Evolutionary conservation across 2,113 vertebrate species (phyloP).

Genomic region (Tursiops truncatus): DNA sequence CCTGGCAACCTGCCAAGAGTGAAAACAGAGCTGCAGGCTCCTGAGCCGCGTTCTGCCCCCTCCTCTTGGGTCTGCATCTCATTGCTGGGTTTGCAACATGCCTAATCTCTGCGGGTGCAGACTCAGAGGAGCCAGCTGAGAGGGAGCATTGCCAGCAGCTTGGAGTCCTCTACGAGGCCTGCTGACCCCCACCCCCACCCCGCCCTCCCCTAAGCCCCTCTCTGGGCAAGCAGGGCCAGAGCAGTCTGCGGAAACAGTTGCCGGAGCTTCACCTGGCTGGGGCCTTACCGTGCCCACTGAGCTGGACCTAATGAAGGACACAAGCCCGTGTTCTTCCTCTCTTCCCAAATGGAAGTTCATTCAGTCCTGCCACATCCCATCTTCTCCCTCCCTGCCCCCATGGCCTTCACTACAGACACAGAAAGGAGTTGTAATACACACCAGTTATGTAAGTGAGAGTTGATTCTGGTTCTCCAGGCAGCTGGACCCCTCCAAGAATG

Average conservation of each 20-base stretch:
- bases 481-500: neutral
- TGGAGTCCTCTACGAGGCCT: neutral
- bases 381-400: neutral
- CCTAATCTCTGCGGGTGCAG: slow-evolving; percentile 74
- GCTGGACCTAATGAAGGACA: neutral
- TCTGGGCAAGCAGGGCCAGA: neutral
- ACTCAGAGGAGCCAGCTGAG: slow-evolving; percentile 73
- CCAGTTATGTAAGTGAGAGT: neutral
- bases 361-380: neutral
- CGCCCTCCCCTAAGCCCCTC: neutral
- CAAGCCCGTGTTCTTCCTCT: neutral
- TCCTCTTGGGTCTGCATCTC: slow-evolving; percentile 62
- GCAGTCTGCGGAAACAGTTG: neutral
- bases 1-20: slow-evolving; percentile 37
- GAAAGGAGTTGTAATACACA: neutral
- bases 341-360: neutral
- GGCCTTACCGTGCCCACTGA: neutral
- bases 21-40: slow-evolving; percentile 52
- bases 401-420: neutral
- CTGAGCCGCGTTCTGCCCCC: slow-evolving; percentile 15
- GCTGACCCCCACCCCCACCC: neutral
- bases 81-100: slow-evolving; percentile 53
- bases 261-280: neutral
- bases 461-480: neutral
- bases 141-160: slow-evolving; percentile 59